phyloP scores from a whole-genome alignment of 2,797 vertebrate genomes.

The Anabacerthia variegaticeps region DNA sequence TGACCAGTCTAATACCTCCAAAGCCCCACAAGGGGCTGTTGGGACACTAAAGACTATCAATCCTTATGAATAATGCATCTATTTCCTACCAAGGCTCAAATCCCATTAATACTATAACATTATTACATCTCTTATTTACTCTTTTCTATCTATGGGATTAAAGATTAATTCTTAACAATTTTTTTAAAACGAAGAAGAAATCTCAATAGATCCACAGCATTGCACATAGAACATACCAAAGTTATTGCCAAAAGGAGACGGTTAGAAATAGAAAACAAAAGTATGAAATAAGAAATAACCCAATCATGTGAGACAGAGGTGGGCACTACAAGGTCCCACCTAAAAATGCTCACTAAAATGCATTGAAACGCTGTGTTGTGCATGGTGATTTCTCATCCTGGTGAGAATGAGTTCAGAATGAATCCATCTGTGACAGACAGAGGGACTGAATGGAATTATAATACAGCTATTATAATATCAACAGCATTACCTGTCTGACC shows the following conservation, averaged over 20 bases:
- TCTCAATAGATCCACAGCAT: neutral
- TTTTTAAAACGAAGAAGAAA: slow-evolving; percentile 34
- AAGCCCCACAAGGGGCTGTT: slow-evolving; percentile 4
- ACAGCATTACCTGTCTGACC: neutral
- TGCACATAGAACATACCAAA: neutral
- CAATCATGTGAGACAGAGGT: neutral
- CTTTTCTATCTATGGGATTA: slow-evolving; percentile 12
- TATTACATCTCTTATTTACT: slow-evolving; percentile 56
- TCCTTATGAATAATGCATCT: slow-evolving; percentile 65
- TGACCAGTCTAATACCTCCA: slow-evolving; percentile 25
- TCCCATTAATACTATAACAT: slow-evolving; percentile 54
- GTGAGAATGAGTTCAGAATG: neutral
- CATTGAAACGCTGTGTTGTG: neutral
- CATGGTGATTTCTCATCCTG: neutral
- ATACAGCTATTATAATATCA: neutral
- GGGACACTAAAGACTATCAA: slow-evolving; percentile 53
- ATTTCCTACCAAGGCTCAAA: slow-evolving; percentile 48
- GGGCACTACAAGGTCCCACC: neutral
- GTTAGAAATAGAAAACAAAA: neutral
- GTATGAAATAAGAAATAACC: neutral
- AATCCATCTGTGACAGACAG: neutral
- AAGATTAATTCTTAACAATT: neutral
- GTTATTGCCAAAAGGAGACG: neutral
- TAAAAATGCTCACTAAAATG: neutral
- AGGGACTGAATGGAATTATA: neutral